phyloP scores from a whole-genome alignment of 2,113 vertebrate species.

The Merops nubicus region DNA sequence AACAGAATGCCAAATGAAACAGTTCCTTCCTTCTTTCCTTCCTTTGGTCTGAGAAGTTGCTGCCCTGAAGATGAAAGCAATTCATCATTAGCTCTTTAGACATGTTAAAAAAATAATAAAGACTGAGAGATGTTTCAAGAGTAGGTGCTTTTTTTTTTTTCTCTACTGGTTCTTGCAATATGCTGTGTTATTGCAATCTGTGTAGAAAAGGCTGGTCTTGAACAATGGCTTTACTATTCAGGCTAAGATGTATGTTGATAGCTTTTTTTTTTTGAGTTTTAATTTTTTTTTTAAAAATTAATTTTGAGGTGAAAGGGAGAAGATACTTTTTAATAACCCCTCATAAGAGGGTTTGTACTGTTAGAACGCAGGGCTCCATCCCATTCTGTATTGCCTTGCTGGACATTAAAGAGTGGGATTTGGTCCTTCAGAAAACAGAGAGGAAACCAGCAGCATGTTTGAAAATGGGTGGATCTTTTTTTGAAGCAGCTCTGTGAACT shows the following conservation, averaged over 20 bases:
- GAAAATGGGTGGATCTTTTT: neutral
- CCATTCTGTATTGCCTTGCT: neutral
- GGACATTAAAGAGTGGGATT: neutral
- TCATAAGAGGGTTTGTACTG: neutral
- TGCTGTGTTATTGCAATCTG: neutral
- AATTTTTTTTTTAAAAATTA: no score
- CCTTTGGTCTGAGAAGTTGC: neutral
- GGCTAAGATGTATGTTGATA: rapidly evolving
- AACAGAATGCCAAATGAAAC: neutral
- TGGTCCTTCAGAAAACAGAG: neutral
- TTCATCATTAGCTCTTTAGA: neutral
- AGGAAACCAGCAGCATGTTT: neutral
- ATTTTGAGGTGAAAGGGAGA: neutral
- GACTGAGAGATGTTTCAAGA: neutral
- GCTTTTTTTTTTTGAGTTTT: no score
- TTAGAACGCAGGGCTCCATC: neutral
- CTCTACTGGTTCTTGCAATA: neutral
- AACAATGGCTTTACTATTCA: neutral
- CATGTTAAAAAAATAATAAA: neutral
- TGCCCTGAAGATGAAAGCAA: neutral
- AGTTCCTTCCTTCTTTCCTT: neutral
- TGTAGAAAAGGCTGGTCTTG: neutral
- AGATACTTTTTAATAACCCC: neutral
- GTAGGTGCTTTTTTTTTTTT: neutral
- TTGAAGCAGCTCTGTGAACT: neutral